These are phyloP conservation scores for Stenoptilia bipunctidactyla DNA, from an alignment of 2,888 invertebrate species.

Conservation along the genomic window DNA sequence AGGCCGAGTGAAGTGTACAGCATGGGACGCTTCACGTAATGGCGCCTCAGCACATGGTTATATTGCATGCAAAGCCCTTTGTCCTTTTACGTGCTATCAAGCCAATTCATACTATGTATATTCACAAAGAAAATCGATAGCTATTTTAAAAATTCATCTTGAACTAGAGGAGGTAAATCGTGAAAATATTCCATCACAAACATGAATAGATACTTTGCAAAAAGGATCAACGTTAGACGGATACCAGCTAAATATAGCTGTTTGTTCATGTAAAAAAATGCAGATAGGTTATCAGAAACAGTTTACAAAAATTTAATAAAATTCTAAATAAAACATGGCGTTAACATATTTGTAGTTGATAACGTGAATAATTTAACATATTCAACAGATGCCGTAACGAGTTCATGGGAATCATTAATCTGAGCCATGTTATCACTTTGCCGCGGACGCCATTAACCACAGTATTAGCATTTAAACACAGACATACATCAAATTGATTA, in stretches of 20 bases:
- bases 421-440: conserved; percentile 21
- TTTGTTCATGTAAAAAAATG: neutral
- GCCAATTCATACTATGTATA: neutral
- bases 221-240: no score
- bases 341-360: conserved; percentile 21
- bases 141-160: neutral
- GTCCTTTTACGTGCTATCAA: neutral
- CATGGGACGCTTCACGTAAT: neutral
- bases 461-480: conserved; percentile 30
- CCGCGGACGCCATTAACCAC: conserved; percentile 21
- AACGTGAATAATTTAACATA: neutral
- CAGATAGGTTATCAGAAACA: neutral
- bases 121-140: neutral
- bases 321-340: conserved; percentile 20
- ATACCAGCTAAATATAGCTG: no score
- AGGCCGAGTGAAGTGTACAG: neutral
- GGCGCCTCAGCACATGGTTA: neutral
- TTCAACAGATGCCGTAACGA: conserved; percentile 19
- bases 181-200: no score
- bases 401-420: conserved; percentile 25
- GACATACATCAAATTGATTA: conserved; percentile 9
- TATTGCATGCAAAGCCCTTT: neutral
- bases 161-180: no score
- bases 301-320: neutral
- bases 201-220: neutral